phyloP scores from a whole-genome alignment of 1,140 invertebrate genomes.

The Musca vetustissima region DNA sequence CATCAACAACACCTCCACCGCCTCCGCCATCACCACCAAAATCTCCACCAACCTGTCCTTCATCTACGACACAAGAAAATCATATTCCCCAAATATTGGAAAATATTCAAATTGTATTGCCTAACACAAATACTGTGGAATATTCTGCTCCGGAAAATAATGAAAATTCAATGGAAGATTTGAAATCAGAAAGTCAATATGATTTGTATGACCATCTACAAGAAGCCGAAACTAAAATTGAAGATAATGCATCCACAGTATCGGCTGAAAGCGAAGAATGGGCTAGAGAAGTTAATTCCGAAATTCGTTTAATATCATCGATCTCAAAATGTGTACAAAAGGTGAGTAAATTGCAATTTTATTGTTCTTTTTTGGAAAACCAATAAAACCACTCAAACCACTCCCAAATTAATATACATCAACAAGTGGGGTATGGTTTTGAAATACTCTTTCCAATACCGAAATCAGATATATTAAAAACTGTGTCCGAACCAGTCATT shows the following conservation, averaged over 20 bases:
- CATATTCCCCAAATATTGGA: too few relatives aligned
- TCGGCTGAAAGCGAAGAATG: neutral
- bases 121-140: neutral
- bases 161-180: neutral
- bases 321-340: neutral
- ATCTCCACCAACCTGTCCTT: neutral
- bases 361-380: too few relatives aligned
- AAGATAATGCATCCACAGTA: neutral
- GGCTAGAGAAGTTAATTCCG: neutral
- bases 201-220: too few relatives aligned
- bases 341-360: too few relatives aligned
- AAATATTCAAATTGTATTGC: neutral
- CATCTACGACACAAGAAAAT: neutral
- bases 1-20: neutral
- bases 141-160: slow-evolving; percentile 10
- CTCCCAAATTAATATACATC: too few relatives aligned
- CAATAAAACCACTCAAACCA: too few relatives aligned
- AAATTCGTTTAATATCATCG: neutral
- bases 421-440: too few relatives aligned
- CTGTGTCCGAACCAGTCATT: too few relatives aligned
- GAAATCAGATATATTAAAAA: too few relatives aligned
- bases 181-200: neutral
- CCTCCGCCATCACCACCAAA: slow-evolving; percentile 3
- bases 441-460: too few relatives aligned
- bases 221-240: neutral